phyloP scores from a whole-genome alignment of 2,113 vertebrate genomes.

The Esox niger region DNA sequence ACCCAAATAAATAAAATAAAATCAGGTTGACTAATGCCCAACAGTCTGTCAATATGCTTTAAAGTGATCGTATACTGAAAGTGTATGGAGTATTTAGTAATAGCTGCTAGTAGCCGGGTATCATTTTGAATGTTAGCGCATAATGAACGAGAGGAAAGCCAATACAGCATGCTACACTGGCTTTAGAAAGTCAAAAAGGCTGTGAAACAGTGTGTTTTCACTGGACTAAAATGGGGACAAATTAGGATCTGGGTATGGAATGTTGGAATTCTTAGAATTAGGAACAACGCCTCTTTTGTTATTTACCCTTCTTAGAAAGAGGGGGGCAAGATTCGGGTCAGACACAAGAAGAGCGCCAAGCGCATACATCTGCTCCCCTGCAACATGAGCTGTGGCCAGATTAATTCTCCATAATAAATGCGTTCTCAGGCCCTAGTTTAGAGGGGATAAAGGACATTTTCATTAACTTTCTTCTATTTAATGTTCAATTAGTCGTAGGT shows the following conservation, averaged over 20 bases:
- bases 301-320: conserved; percentile 52
- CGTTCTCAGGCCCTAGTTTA: conserved; percentile 81
- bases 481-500: conserved; percentile 84
- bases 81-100: no score
- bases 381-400: conserved; percentile 63
- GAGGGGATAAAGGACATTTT: conserved; percentile 85
- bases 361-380: conserved; percentile 66
- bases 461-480: conserved; percentile 86
- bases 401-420: conserved; percentile 80
- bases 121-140: no score
- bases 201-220: conserved; percentile 25
- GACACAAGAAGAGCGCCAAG: conserved; percentile 45
- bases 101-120: no score
- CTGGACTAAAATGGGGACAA: conserved; percentile 13
- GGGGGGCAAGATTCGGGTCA: conserved; percentile 50
- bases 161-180: no score
- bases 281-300: conserved; percentile 64
- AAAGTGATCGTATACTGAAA: no score
- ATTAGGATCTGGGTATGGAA: conserved; percentile 44
- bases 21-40: no score
- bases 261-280: conserved; percentile 41
- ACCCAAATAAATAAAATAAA: no score
- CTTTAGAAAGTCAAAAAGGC: no score
- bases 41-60: no score
- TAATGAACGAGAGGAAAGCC: no score